Conservation (phyloP, 2,113 vertebrate species). For the Synodontis membranacea region DNA sequence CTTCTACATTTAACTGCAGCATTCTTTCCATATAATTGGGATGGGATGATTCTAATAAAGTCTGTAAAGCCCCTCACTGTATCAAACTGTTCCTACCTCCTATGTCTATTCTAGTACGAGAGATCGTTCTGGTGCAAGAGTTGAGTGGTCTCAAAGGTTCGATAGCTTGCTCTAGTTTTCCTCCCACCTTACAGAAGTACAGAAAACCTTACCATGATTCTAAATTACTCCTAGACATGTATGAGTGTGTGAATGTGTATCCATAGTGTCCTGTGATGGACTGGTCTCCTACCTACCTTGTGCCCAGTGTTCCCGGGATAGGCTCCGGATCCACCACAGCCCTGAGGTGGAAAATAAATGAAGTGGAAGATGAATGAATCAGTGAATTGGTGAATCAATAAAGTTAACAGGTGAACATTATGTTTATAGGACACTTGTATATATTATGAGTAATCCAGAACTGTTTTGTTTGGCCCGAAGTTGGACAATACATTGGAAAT, state of each 20-base stretch:
- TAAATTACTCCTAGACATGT: neutral
- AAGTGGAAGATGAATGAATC: no score
- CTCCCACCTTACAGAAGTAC: neutral
- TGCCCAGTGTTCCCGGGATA: neutral
- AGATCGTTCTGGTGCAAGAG: neutral
- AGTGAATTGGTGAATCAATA: neutral
- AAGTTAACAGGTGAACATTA: neutral
- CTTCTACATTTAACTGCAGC: no score
- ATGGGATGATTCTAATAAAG: no score
- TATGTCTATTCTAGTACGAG: neutral
- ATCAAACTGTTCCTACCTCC: no score
- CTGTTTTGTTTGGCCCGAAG: neutral
- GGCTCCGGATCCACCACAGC: neutral
- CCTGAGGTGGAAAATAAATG: neutral
- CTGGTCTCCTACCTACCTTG: neutral
- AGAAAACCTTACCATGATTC: no score
- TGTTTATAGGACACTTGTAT: neutral
- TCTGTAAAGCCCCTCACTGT: no score
- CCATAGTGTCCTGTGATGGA: neutral
- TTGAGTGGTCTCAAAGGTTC: neutral
- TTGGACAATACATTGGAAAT: neutral
- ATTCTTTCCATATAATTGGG: no score
- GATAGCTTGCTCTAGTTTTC: neutral
- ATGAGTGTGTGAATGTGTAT: neutral
- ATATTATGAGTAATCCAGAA: neutral